phyloP scores from a whole-genome alignment of 92 coral and sea anemone species.

The Zoanthus gigantus region DNA sequence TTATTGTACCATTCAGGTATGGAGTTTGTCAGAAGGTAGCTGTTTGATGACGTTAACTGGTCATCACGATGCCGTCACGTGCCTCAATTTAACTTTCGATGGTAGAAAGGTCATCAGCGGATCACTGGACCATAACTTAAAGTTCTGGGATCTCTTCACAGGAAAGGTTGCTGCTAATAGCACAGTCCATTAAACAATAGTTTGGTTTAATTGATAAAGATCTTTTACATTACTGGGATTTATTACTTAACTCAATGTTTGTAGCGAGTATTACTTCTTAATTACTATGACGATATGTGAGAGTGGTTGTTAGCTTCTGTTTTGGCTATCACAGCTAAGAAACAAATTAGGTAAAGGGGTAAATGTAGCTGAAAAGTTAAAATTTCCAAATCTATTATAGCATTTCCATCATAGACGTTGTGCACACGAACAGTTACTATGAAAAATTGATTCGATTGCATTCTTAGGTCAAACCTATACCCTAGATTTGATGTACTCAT shows the following conservation, averaged over 20 bases:
- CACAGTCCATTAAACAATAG: not conserved
- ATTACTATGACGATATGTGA: no score
- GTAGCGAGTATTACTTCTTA: no score
- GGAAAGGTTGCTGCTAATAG: conserved; percentile 78
- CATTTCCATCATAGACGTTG: no score
- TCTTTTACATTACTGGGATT: no score
- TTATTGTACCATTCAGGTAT: conserved; percentile 66
- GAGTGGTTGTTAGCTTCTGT: not conserved
- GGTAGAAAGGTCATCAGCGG: conserved; percentile 98
- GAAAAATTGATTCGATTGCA: not conserved
- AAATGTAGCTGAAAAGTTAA: no score
- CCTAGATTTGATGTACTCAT: not conserved
- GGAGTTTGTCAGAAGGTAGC: conserved; percentile 90
- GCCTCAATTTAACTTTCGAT: conserved; percentile 94
- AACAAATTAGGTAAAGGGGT: no score
- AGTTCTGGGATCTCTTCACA: conserved; percentile 98
- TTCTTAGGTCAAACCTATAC: not conserved
- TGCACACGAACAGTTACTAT: no score
- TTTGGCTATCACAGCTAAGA: not conserved
- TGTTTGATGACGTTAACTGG: conserved; percentile 98
- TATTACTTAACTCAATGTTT: no score
- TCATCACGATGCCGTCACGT: conserved; percentile 99
- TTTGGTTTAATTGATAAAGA: no score
- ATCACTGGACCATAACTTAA: conserved; percentile 95
- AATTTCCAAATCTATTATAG: no score